Base-by-base conservation (phyloP, 2,797 vertebrate genomes). In the Pogonophryne albipinna region DNA sequence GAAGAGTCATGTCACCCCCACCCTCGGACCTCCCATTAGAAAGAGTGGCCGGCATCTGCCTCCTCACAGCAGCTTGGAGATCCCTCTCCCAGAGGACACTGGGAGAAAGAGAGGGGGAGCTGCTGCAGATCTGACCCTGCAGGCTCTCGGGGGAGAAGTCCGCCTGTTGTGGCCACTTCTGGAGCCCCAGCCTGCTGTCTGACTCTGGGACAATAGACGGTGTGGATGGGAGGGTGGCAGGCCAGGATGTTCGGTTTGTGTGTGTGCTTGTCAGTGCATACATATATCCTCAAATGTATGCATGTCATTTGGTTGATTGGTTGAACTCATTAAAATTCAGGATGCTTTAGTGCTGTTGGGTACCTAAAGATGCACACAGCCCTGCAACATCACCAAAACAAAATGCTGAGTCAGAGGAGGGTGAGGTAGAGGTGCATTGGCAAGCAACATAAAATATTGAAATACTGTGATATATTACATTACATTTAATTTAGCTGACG, bases 21-120 rank as follows among this genome's bases (percentile, higher is more conserved):
- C 46, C 65, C 62, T 52, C 34, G 10, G 57, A 74, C 82, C 91
- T 81, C 80, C 87, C 84, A 79, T 89, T 80, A 84, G 67, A 63
- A 44, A 64, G 79, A 91, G 79, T 85, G 86, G 82, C 66, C 83
- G 1, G 87, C 93, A 94, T 93, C 93, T 94, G 93, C 85, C 84
- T 87, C 80, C 80, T 71, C 69, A 34, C 83, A 65, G 76, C 89
- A 91, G 90, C 93, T 91, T 88, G 87, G 83, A 78, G 73, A 79
- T 78, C 68, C 71, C 72, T 76, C 79, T 91, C 92, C 92, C 89
- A 10, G 0, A 87, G 90, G 92, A 91, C 74, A 10, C 27, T 17
- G 23, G 61, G 67, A 81, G 76, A 83, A 76, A 73, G 74, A 67
- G 71, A 58, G 67, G 69, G 80, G 74, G 59, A 45, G 76, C 57